Evolutionary conservation across 2,113 vertebrate genomes (phyloP), one percentile per base, ranked within the genome.

Genomic region (Myanophis thanlyinensis): DNA sequence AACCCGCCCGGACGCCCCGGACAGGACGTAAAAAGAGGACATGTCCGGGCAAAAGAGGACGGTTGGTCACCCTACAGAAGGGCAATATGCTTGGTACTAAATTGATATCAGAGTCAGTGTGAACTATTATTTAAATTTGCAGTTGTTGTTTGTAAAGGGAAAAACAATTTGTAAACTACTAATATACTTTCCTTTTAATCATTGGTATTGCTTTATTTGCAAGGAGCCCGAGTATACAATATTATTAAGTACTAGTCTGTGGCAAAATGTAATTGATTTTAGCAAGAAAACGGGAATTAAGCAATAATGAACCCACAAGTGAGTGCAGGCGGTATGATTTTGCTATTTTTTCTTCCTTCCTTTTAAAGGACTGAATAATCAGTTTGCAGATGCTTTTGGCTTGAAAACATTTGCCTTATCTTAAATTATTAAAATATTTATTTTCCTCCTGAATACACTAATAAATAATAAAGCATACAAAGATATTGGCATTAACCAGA

Each of bases 81-180:
- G 12, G 15, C 93, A 91, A 90, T 88, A 93, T 35, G 90, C 53
- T 86, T 56, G 15, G 3, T 0, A 88, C 93, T 95, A 96, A 96
- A 94, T 96, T 92, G 95, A 91, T 56, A 84, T 95, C 89, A 94
- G n/a, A 18, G 86, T 93, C 91, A 95, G 91, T 94, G 94, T 92
- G 89, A 95, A 93, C 92, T 73, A 90, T 0, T n/a, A 7, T 95
- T 94, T 56, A 53, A 7, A 11, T 20, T 27, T 85, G 13, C 12
- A 89, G 2, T 92, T 92, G 23, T 5, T 93, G 10, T 4, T 1
- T 0, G 54, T 95, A 94, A 88, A 94, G 88, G 88, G 90, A 62
- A 86, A 89, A 90, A n/a, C 8, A 62, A 6, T 90, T 48, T 56
- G 52, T 30, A 51, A 91, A 18, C 1, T 62, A 73, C 62, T 92